Evolutionary conservation across 2,797 vertebrate species (phyloP).

Genomic region (Thamnophis elegans): DNA sequence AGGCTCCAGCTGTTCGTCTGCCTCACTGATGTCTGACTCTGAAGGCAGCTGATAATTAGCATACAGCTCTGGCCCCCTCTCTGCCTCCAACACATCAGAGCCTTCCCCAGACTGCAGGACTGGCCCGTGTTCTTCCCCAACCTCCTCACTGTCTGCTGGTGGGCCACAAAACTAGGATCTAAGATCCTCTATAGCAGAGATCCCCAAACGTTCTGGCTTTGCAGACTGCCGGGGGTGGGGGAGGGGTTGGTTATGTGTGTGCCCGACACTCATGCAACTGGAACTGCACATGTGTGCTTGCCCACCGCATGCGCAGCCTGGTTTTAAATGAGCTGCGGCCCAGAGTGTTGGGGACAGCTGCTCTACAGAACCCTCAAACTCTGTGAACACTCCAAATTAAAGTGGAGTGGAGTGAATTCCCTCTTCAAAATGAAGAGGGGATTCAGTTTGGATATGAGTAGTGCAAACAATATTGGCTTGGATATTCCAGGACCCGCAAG

Average conservation of each 20-base stretch:
- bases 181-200: neutral
- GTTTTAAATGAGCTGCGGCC: neutral
- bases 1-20: no score
- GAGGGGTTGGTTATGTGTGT: neutral
- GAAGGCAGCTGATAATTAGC: no score
- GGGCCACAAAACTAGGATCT: neutral
- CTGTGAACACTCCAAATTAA: neutral
- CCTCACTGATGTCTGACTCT: no score
- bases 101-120: no score
- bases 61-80: no score
- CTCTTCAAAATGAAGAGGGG: no score
- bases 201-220: neutral
- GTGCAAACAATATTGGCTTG: neutral
- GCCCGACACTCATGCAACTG: neutral
- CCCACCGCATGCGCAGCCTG: fast-evolving
- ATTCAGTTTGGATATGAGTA: neutral
- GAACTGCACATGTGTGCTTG: neutral
- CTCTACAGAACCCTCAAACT: neutral
- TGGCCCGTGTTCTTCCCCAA: no score
- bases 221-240: no score
- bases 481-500: neutral
- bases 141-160: no score
- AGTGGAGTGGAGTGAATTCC: no score
- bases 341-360: neutral
- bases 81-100: no score